Conservation (phyloP, 2,113 vertebrate species). For the Leptodactylus fuscus region DNA sequence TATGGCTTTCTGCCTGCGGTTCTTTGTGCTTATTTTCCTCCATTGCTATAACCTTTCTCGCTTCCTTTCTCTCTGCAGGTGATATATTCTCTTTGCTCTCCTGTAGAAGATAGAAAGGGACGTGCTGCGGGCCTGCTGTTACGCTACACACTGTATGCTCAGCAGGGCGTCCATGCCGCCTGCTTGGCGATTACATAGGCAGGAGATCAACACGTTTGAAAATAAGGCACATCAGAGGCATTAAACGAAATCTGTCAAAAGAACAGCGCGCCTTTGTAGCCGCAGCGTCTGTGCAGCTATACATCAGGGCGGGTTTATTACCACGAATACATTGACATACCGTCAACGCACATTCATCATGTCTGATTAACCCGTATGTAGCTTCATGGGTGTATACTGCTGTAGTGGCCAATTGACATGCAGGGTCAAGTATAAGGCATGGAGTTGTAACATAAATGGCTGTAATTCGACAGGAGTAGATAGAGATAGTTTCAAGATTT, state of each 20-base stretch:
- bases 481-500: too few relatives aligned
- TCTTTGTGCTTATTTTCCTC: constrained; percentile 7
- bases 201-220: constrained; percentile 50
- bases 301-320: constrained; percentile 4
- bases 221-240: constrained; percentile 51
- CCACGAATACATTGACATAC: neutral
- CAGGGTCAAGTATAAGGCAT: too few relatives aligned
- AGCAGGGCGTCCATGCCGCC: constrained; percentile 40
- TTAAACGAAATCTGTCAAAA: constrained; percentile 53
- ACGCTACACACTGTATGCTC: constrained; percentile 46
- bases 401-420: too few relatives aligned
- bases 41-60: constrained; percentile 34
- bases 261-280: constrained; percentile 42
- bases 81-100: constrained; percentile 42
- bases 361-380: constrained; percentile 24
- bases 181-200: constrained; percentile 26
- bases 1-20: neutral
- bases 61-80: neutral
- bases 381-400: too few relatives aligned
- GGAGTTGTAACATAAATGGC: too few relatives aligned
- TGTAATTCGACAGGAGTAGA: too few relatives aligned
- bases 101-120: constrained; percentile 54
- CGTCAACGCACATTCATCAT: constrained; percentile 3
- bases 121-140: constrained; percentile 50
- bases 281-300: constrained; percentile 6